Percentiles rank a stretch among this genome's conserved stretches.
Conservation (phyloP, 2,113 vertebrate genomes). For the Hippoglossus stenolepis region DNA sequence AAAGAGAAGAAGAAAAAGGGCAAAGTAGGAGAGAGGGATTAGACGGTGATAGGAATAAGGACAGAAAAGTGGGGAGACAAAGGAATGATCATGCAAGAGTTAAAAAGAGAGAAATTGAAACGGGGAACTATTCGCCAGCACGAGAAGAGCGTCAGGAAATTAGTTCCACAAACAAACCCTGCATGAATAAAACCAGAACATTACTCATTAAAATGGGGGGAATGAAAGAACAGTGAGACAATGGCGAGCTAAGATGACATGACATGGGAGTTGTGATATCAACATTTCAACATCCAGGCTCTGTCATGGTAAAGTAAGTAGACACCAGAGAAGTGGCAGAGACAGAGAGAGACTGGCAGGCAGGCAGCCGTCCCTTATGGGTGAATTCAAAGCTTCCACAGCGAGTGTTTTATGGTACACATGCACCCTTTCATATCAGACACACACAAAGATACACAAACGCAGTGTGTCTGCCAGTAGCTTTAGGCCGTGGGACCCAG, state of each 20-base stretch:
- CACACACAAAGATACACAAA: constrained; percentile 51
- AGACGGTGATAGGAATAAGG: neutral
- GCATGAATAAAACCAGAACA: constrained; percentile 58
- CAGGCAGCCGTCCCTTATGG: constrained; percentile 66
- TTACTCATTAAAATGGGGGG: constrained; percentile 55
- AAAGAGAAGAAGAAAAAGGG: neutral
- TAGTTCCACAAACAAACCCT: constrained; percentile 67
- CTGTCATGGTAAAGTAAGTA: constrained; percentile 61
- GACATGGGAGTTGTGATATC: constrained; percentile 76
- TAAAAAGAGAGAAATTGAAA: constrained; percentile 38
- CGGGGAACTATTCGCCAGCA: neutral
- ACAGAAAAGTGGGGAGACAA: constrained; percentile 26
- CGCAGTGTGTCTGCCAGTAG: constrained; percentile 73
- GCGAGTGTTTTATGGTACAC: constrained; percentile 73
- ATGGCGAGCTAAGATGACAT: constrained; percentile 70
- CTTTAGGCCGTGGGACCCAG: constrained; percentile 75
- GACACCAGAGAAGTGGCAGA: constrained; percentile 67
- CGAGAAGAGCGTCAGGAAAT: constrained; percentile 50
- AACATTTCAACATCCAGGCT: constrained; percentile 70
- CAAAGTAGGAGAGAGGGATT: neutral
- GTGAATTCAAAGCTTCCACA: constrained; percentile 73
- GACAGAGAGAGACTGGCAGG: constrained; percentile 59
- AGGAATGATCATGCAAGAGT: constrained; percentile 22
- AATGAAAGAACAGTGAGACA: constrained; percentile 59
- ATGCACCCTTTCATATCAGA: constrained; percentile 68